Conservation (phyloP, 2,113 vertebrate genomes). For the Protomyctophum bolini region DNA sequence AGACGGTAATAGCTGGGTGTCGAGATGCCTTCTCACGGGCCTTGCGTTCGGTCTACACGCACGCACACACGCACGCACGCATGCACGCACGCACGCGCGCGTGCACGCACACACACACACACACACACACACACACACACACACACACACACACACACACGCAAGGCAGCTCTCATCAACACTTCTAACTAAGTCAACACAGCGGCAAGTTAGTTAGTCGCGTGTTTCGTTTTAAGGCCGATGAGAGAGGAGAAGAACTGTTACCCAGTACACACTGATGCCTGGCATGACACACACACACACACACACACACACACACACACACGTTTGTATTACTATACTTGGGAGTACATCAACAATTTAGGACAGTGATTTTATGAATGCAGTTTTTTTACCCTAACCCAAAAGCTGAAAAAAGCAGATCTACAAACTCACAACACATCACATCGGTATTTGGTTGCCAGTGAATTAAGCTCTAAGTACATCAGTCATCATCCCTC, state of each 20-base stretch:
- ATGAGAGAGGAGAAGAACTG: conserved; percentile 22
- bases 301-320: too few relatives aligned
- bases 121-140: too few relatives aligned
- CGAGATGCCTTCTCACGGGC: conserved; percentile 8
- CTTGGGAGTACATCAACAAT: too few relatives aligned
- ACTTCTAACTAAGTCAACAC: conserved; percentile 8
- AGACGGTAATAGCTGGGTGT: conserved; percentile 26
- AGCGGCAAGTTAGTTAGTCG: background rate
- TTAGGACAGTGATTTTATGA: too few relatives aligned
- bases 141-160: too few relatives aligned
- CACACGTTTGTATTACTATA: too few relatives aligned
- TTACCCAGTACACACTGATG: background rate
- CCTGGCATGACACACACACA: background rate
- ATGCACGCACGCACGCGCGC: too few relatives aligned
- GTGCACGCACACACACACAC: too few relatives aligned
- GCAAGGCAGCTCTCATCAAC: conserved; percentile 8
- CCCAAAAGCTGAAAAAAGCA: too few relatives aligned
- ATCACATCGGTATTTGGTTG: background rate
- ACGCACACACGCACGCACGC: background rate
- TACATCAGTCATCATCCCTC: background rate
- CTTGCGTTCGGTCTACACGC: conserved; percentile 15
- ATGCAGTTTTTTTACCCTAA: too few relatives aligned
- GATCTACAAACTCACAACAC: background rate
- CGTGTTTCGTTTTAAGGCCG: conserved; percentile 3
- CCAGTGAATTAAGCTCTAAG: too few relatives aligned